Percentiles rank a stretch among this genome's conserved stretches.
Evolutionary conservation across 2,113 vertebrate species (phyloP).

Genomic region (Melanerpes aurifrons): DNA sequence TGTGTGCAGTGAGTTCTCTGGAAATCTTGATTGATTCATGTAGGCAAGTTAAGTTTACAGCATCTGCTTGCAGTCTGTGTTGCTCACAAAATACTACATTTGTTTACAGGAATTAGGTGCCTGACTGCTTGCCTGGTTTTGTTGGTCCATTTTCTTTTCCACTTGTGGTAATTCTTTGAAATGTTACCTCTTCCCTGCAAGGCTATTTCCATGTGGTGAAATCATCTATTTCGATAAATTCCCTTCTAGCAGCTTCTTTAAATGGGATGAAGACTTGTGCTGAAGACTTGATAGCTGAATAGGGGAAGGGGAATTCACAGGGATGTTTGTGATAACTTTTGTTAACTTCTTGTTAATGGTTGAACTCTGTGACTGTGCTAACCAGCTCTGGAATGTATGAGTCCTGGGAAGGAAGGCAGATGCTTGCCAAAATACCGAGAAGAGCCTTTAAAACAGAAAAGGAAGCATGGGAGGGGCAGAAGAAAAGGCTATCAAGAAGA

Average conservation of each 20-base stretch:
- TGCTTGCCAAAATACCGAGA: slow-evolving; percentile 23
- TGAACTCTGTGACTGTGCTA: neutral
- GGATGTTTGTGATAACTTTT: neutral
- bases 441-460: neutral
- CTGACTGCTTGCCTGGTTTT: neutral
- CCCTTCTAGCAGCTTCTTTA: neutral
- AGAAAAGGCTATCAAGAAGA: neutral
- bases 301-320: neutral
- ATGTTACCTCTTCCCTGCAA: neutral
- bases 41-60: too few species aligned
- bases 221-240: neutral
- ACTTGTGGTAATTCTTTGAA: neutral
- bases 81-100: neutral
- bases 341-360: neutral
- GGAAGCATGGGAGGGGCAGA: slow-evolving; percentile 7
- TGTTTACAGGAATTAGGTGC: neutral
- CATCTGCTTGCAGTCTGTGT: neutral
- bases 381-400: neutral
- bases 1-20: neutral
- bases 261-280: neutral
- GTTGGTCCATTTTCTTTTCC: neutral
- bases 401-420: neutral
- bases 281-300: neutral
- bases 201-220: neutral
- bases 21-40: fast-evolving